phyloP scores from a whole-genome alignment of 1,140 invertebrate species.

The Asbolus verrucosus region DNA sequence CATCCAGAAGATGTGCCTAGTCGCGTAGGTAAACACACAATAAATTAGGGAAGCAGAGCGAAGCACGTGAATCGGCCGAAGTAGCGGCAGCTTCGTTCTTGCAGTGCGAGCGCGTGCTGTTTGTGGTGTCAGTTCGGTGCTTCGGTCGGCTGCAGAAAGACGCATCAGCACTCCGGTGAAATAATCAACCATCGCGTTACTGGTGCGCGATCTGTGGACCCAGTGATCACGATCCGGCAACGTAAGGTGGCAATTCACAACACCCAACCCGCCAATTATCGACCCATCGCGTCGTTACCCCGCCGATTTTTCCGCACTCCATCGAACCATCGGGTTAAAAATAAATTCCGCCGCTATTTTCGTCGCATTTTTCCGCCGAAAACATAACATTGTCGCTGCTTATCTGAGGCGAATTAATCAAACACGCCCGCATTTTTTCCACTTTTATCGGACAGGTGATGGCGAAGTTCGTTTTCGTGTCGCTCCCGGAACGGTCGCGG shows the following conservation, averaged over 20 bases:
- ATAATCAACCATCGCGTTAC: not conserved
- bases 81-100: constrained; percentile 32
- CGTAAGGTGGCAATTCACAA: constrained; percentile 25
- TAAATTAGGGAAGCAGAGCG: constrained; percentile 37
- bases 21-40: constrained; percentile 28
- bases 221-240: not conserved
- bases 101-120: constrained; percentile 32
- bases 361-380: not conserved
- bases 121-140: constrained; percentile 40
- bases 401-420: not conserved
- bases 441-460: not conserved
- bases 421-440: constrained; percentile 3
- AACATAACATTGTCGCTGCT: not conserved
- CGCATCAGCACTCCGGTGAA: constrained; percentile 7
- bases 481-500: too few relatives aligned
- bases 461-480: not conserved
- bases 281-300: not conserved
- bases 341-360: not conserved
- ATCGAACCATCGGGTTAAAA: not conserved
- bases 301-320: not conserved
- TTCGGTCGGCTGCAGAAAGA: constrained; percentile 31
- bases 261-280: not conserved
- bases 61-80: constrained; percentile 23
- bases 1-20: constrained; percentile 26
- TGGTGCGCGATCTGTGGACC: constrained; percentile 16